phyloP scores from a whole-genome alignment of 2,888 invertebrate genomes.

The Saturnia pavonia region DNA sequence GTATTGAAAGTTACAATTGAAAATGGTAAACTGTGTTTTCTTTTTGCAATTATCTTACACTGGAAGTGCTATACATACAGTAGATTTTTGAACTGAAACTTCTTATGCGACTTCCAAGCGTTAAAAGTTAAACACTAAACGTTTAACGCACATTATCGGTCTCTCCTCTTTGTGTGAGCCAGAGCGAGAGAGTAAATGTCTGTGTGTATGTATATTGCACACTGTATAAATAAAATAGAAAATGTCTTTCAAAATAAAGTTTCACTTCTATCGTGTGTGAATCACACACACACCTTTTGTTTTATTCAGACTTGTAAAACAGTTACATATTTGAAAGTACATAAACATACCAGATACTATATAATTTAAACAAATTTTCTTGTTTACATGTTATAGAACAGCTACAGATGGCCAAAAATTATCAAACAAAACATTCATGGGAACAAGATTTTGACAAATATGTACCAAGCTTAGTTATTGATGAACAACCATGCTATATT shows the following conservation, averaged over 20 bases:
- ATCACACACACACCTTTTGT: too few relatives aligned
- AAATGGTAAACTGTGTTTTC: constrained; percentile 84
- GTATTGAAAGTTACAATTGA: constrained; percentile 92
- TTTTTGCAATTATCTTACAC: background rate
- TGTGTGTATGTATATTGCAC: too few relatives aligned
- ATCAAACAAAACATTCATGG: constrained; percentile 88
- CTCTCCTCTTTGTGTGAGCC: too few relatives aligned
- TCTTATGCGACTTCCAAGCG: too few relatives aligned
- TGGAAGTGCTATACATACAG: too few relatives aligned
- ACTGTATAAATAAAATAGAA: too few relatives aligned
- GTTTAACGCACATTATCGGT: too few relatives aligned
- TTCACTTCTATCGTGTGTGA: too few relatives aligned
- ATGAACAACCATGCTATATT: constrained; percentile 94
- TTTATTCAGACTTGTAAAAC: background rate
- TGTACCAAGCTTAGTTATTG: constrained; percentile 86
- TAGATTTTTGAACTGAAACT: too few relatives aligned
- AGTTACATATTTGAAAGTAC: background rate
- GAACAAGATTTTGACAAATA: constrained; percentile 92
- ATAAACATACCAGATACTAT: background rate
- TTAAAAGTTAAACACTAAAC: too few relatives aligned
- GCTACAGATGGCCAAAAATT: constrained; percentile 84
- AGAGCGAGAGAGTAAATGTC: too few relatives aligned
- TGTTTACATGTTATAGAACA: constrained; percentile 83
- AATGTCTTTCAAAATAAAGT: too few relatives aligned
- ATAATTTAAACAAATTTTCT: background rate